These are phyloP conservation scores for Rhegmatorhina hoffmannsi DNA, from an alignment of 2,113 vertebrate genomes.

Conservation along the genomic window DNA sequence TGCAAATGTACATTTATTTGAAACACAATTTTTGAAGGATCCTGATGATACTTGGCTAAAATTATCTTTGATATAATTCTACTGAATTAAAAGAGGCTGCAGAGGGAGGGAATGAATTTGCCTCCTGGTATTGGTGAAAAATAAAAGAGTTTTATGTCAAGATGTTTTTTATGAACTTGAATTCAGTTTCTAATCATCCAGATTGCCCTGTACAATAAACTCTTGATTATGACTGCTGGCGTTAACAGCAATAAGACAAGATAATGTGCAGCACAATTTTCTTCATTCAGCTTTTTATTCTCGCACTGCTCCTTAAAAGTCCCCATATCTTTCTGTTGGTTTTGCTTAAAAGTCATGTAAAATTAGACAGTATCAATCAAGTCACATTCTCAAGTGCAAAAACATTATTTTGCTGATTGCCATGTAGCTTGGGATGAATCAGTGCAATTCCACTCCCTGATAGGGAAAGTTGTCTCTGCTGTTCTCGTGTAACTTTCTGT, in stretches of 20 bases:
- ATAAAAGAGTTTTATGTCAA: slow-evolving; percentile 74
- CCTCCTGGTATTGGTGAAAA: slow-evolving; percentile 63
- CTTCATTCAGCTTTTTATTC: slow-evolving; percentile 79
- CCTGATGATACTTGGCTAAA: slow-evolving; percentile 45
- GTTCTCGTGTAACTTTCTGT: slow-evolving; percentile 9
- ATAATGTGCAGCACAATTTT: slow-evolving; percentile 79
- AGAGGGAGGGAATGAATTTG: slow-evolving; percentile 55
- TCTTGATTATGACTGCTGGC: slow-evolving; percentile 83
- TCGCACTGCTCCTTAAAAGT: slow-evolving; percentile 69
- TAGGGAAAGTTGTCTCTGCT: slow-evolving; percentile 40
- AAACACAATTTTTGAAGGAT: slow-evolving; percentile 32
- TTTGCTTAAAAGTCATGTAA: slow-evolving; percentile 72
- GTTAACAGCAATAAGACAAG: slow-evolving; percentile 80
- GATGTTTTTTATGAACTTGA: slow-evolving; percentile 81
- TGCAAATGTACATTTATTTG: slow-evolving; percentile 62
- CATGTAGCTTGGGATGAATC: slow-evolving; percentile 33
- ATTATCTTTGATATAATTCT: slow-evolving; percentile 65
- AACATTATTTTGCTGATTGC: slow-evolving; percentile 72
- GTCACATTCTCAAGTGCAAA: slow-evolving; percentile 56
- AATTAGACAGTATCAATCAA: slow-evolving; percentile 74
- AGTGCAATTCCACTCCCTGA: slow-evolving; percentile 4
- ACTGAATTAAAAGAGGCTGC: slow-evolving; percentile 53
- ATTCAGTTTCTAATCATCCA: slow-evolving; percentile 83
- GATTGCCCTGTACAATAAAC: slow-evolving; percentile 85
- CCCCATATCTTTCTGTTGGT: slow-evolving; percentile 66